phyloP scores from a whole-genome alignment of 1,140 invertebrate genomes.

The Vanessa atalanta region DNA sequence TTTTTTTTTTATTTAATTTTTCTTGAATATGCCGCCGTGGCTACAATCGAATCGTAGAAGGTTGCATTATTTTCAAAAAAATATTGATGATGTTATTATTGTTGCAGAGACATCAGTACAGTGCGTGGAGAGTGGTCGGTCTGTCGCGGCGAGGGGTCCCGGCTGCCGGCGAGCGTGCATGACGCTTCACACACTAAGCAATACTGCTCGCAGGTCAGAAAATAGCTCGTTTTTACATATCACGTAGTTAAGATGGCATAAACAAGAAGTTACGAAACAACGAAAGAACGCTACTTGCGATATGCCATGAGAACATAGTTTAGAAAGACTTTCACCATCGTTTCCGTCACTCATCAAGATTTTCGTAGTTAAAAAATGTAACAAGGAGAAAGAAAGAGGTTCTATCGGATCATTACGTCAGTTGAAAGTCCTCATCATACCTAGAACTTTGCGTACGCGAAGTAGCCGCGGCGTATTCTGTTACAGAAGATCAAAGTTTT shows the following conservation, averaged over 20 bases:
- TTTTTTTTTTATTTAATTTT: too few relatives aligned
- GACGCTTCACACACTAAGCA: conserved; percentile 78
- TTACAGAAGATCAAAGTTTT: conserved; percentile 95
- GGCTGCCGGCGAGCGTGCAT: conserved; percentile 79
- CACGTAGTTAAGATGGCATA: neutral
- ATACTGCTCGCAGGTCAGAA: conserved; percentile 67
- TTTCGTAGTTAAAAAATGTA: neutral
- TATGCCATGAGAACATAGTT: neutral
- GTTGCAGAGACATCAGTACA: conserved; percentile 80
- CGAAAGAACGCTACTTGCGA: neutral
- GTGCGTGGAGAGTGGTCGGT: conserved; percentile 79
- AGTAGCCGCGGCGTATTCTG: conserved; percentile 46
- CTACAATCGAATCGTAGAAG: too few relatives aligned
- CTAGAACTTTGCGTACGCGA: conserved; percentile 25
- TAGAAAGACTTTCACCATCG: neutral
- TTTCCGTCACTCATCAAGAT: neutral
- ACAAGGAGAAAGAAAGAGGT: neutral
- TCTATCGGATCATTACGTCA: neutral
- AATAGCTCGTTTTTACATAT: neutral
- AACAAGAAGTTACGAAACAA: neutral
- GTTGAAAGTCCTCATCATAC: neutral
- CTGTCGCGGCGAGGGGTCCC: conserved; percentile 72
- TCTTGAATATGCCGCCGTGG: too few relatives aligned
- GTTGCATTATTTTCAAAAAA: too few relatives aligned
- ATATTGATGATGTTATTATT: conserved; percentile 16